Percentiles rank a stretch among this genome's conserved stretches.
phyloP scores from a whole-genome alignment of 2,888 invertebrate genomes.

The Ethmia dodecea region DNA sequence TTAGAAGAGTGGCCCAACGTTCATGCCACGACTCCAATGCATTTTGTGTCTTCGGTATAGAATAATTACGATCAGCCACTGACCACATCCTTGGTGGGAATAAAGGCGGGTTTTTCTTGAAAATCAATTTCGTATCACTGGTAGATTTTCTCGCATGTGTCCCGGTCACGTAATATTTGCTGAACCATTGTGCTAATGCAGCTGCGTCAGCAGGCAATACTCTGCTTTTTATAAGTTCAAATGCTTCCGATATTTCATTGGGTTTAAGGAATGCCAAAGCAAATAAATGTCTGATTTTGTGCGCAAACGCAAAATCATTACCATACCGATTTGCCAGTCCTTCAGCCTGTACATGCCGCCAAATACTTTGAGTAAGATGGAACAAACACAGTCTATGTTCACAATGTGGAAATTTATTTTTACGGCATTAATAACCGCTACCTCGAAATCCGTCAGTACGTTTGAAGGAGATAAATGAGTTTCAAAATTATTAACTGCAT shows the following conservation, averaged over 20 bases:
- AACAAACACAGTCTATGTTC: conserved; percentile 11
- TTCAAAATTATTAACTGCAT: conserved; percentile 5
- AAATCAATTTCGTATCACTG: conserved; percentile 1
- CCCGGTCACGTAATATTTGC: background rate
- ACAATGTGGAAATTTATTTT: conserved; percentile 4
- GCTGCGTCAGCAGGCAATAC: conserved; percentile 9
- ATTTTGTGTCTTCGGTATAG: conserved; percentile 12
- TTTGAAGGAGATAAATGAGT: conserved; percentile 8
- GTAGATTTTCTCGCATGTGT: background rate
- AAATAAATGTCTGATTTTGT: conserved; percentile 11
- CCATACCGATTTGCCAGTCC: conserved; percentile 11
- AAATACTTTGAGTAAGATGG: conserved; percentile 12
- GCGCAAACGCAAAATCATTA: conserved; percentile 11
- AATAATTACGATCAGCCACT: conserved; percentile 9
- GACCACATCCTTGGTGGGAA: conserved; percentile 11
- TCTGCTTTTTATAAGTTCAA: conserved; percentile 6
- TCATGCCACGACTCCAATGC: conserved; percentile 12
- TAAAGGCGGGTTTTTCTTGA: conserved; percentile 5
- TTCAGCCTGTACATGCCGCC: conserved; percentile 10
- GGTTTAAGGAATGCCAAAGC: conserved; percentile 11
- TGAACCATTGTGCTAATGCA: conserved; percentile 8
- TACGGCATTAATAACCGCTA: conserved; percentile 11
- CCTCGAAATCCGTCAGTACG: conserved; percentile 11
- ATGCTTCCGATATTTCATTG: conserved; percentile 9
- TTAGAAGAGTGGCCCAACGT: conserved; percentile 10